Base-by-base conservation (phyloP, 1,140 invertebrate species). In the Papilio machaon region DNA sequence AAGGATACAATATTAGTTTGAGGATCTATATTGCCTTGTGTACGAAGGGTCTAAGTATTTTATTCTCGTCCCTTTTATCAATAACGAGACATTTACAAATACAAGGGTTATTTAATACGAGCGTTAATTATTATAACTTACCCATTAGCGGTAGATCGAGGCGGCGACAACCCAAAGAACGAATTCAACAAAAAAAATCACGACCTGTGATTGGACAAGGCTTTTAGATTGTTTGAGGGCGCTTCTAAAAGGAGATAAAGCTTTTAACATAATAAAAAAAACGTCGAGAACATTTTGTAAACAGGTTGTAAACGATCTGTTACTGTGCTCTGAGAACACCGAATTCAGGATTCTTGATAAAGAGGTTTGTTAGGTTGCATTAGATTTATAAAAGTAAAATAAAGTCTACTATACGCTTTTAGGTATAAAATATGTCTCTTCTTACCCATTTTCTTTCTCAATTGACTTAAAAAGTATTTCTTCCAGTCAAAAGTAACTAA, bases 241-340 rank as follows among this genome's bases (percentile, higher is more conserved):
- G 88, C 89, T 90, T 88, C 89, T 91, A 90, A 91, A 91, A 89
- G 86, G 82, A 91, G 91, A 93, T 92, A 93, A 91, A 85, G 86
- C 80, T 86, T 87, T 88, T 88, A 87, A 91, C 87, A 87, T 85
- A 86, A 70, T 54, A 89, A 91, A 93, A 91, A 91, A 91, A 90
- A 43, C 38, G 85, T 87, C 75, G 85, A 85, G 84, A 85, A 86
- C 89, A 89, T 88, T 92, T 91, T 91, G 91, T 92, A 90, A 92
- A 91, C 91, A 89, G 91, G 90, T 92, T 92, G 91, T 93, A 91
- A 92, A 92, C 87, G 90, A 90, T 90, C 86, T 81, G 30, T 79
- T 19, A 60, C 9, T 58, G 49, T 38, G 52, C 35, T 78, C 75
- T n/a, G 23, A n/a, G 52, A 58, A 52, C 23, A 52, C 74, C 47